Percentiles rank a stretch among this genome's conserved stretches.
These are phyloP conservation scores for Aplysina aerophoba DNA, from an alignment of 37 sponge, comb jelly and placozoan genomes.

Conservation along the genomic window DNA sequence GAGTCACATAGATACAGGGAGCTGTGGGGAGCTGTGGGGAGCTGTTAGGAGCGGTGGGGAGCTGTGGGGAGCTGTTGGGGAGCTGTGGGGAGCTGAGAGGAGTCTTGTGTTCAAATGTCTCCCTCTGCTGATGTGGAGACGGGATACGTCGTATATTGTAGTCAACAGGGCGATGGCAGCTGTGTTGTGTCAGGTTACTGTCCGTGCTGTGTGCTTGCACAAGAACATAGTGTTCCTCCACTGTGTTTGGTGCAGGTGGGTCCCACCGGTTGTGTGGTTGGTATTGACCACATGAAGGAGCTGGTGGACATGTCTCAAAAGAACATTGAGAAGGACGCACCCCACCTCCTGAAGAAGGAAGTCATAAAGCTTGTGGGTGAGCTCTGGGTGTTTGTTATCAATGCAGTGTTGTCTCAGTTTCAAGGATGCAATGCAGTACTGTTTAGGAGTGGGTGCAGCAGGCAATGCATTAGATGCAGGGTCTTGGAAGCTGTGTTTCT, in stretches of 20 bases:
- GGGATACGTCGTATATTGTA: no score
- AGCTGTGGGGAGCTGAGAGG: no score
- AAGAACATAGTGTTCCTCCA: not conserved
- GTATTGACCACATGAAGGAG: conserved; percentile 96
- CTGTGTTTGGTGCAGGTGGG: conserved; percentile 57
- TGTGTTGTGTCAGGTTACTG: not conserved
- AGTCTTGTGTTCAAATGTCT: no score
- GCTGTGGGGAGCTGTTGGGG: no score
- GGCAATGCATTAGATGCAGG: not conserved
- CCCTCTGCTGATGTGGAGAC: no score
- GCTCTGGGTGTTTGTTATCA: not conserved
- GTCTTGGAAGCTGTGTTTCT: not conserved
- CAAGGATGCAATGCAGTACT: not conserved
- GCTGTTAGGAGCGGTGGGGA: no score
- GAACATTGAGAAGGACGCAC: conserved; percentile 74
- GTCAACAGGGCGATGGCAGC: not conserved
- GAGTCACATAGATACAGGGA: no score
- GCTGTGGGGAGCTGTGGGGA: no score
- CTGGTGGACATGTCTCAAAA: conserved; percentile 72
- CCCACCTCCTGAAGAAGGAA: conserved; percentile 52
- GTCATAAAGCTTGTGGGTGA: conserved; percentile 42
- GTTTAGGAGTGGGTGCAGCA: not conserved
- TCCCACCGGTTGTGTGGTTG: conserved; percentile 83
- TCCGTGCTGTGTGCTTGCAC: not conserved
- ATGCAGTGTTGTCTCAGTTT: not conserved